Evolutionary conservation across 2,113 vertebrate genomes (phyloP).

Genomic region (Oncorhynchus gorbuscha): DNA sequence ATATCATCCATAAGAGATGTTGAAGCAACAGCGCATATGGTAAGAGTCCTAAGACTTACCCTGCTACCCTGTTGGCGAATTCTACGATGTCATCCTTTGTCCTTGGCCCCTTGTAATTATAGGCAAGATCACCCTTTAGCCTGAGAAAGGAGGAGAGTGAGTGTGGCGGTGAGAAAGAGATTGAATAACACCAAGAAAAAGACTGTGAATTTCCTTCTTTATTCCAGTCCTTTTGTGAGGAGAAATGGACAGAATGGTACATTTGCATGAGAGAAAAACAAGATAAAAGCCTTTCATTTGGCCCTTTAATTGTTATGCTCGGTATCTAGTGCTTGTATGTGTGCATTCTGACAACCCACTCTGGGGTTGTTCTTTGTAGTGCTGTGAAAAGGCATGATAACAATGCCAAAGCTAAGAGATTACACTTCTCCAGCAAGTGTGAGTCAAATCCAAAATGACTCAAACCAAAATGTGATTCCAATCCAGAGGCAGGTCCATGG

Average conservation of each 20-base stretch:
- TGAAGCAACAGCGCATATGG: neutral
- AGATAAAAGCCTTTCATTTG: too few relatives aligned
- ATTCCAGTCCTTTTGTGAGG: neutral
- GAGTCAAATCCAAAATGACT: too few relatives aligned
- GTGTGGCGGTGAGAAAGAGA: neutral
- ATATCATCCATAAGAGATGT: neutral
- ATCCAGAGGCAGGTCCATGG: too few relatives aligned
- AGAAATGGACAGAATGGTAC: neutral
- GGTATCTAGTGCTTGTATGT: too few relatives aligned
- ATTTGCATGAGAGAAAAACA: neutral
- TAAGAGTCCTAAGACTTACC: conserved; percentile 75
- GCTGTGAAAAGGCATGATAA: conserved; percentile 5
- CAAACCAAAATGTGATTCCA: too few relatives aligned
- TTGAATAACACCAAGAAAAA: neutral
- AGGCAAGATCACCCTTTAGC: conserved; percentile 92
- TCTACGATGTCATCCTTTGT: conserved; percentile 97
- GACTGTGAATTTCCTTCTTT: too few relatives aligned
- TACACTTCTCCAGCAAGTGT: too few relatives aligned
- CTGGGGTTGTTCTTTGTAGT: conserved; percentile 5
- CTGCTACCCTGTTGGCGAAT: conserved; percentile 95
- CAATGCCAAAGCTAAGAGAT: neutral
- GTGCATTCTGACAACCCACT: neutral
- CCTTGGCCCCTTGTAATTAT: conserved; percentile 94
- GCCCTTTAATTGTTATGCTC: too few relatives aligned
- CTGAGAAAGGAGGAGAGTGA: conserved; percentile 60